Conservation (phyloP, 2,888 invertebrate species). For the Aromia moschata region DNA sequence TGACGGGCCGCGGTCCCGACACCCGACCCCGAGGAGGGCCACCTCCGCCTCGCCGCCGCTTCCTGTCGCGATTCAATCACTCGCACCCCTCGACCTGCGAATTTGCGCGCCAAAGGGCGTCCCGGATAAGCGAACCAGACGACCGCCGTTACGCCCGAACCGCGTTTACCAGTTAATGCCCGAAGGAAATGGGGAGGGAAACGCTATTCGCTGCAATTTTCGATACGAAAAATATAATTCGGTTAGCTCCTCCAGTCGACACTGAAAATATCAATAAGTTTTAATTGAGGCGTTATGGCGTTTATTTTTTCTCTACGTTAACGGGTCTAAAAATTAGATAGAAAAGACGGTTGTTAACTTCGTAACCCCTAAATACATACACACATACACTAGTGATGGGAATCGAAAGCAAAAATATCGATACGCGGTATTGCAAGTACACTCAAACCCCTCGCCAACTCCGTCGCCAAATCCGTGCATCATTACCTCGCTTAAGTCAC, state of each 20-base stretch:
- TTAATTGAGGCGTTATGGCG: no score
- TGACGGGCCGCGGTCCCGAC: constrained; percentile 35
- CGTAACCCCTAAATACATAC: no score
- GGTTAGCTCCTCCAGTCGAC: not conserved
- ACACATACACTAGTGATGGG: no score
- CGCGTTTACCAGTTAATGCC: constrained; percentile 46
- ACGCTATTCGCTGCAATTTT: constrained; percentile 53
- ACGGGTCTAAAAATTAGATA: no score
- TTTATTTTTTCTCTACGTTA: no score
- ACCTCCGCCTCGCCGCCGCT: constrained; percentile 29
- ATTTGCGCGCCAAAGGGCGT: constrained; percentile 45
- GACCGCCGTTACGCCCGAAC: constrained; percentile 47
- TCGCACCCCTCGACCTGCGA: constrained; percentile 33
- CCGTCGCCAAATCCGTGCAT: no score
- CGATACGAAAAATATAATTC: constrained; percentile 27
- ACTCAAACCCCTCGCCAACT: no score
- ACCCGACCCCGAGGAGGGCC: constrained; percentile 25
- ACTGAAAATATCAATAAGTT: no score
- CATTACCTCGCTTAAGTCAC: no score
- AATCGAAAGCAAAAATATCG: no score
- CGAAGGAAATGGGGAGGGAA: constrained; percentile 51
- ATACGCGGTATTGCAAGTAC: no score
- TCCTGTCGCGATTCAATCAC: constrained; percentile 36
- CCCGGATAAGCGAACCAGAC: constrained; percentile 42
- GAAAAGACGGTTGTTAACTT: no score